Percentiles rank a stretch among this genome's conserved stretches.
Conservation (phyloP, 2,113 vertebrate genomes). For the Gorsachius goisagi region DNA sequence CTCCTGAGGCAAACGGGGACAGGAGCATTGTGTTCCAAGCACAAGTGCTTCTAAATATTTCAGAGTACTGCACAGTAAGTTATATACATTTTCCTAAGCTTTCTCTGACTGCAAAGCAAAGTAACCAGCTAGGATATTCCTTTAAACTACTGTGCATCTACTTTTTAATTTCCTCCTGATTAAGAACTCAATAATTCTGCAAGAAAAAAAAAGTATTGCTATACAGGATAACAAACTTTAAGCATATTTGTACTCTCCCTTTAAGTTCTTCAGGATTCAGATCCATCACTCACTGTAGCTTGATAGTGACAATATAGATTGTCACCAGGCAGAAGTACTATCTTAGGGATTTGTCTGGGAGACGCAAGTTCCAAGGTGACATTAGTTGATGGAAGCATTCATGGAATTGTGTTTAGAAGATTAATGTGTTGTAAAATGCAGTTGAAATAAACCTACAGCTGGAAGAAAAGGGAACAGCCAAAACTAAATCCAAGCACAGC, state of each 20-base stretch:
- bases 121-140: background rate
- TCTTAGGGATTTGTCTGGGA: background rate
- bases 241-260: background rate
- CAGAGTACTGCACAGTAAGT: background rate
- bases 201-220: background rate
- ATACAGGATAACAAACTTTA: background rate
- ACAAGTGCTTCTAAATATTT: conserved; percentile 7
- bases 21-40: background rate
- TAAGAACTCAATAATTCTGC: background rate
- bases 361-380: background rate
- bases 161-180: background rate
- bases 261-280: background rate
- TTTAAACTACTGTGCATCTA: background rate
- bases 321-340: background rate
- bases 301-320: background rate
- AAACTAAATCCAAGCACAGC: background rate
- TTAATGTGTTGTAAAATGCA: background rate
- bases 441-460: background rate
- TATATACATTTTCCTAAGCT: background rate
- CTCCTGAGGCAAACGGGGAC: background rate
- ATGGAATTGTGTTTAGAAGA: background rate
- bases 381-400: background rate
- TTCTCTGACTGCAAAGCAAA: background rate
- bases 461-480: background rate
- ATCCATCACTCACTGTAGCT: background rate